phyloP scores from a whole-genome alignment of 2,797 vertebrate species.

The Apogon hyalosoma region DNA sequence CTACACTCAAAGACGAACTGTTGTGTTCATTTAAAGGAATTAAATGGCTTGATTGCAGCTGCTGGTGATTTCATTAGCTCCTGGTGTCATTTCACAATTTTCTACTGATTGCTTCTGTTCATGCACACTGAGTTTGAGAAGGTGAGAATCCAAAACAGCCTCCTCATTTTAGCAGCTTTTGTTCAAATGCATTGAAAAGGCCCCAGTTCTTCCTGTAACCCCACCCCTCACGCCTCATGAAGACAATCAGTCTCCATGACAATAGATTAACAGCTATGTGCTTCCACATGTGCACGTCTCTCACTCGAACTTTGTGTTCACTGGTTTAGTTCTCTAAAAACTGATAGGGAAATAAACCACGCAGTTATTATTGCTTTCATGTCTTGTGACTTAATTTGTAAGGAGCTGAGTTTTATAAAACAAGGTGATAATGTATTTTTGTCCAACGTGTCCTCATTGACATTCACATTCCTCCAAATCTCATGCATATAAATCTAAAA shows the following conservation, averaged over 20 bases:
- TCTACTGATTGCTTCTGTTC: conserved; percentile 20
- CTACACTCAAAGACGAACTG: not conserved
- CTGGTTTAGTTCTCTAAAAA: conserved; percentile 18
- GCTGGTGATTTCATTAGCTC: conserved; percentile 16
- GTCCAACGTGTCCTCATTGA: no score
- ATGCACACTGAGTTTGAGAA: not conserved
- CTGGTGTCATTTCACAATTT: conserved; percentile 23
- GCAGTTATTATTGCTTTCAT: conserved; percentile 17
- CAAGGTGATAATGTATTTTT: conserved; percentile 3
- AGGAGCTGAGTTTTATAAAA: not conserved
- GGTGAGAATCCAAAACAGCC: conserved; percentile 22
- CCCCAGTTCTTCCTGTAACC: conserved; percentile 31
- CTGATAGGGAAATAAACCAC: not conserved
- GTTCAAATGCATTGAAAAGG: conserved; percentile 9
- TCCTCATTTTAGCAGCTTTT: conserved; percentile 39
- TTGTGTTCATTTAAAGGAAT: conserved; percentile 18
- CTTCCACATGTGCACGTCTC: conserved; percentile 13
- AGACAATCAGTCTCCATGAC: conserved; percentile 53
- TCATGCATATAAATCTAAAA: not conserved
- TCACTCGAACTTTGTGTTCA: conserved; percentile 26
- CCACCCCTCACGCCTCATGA: conserved; percentile 22
- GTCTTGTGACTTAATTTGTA: conserved; percentile 3
- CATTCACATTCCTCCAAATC: not conserved
- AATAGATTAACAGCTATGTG: conserved; percentile 66
- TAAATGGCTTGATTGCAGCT: conserved; percentile 26